phyloP scores from a whole-genome alignment of 1,140 invertebrate genomes.

The Bombus affinis region DNA sequence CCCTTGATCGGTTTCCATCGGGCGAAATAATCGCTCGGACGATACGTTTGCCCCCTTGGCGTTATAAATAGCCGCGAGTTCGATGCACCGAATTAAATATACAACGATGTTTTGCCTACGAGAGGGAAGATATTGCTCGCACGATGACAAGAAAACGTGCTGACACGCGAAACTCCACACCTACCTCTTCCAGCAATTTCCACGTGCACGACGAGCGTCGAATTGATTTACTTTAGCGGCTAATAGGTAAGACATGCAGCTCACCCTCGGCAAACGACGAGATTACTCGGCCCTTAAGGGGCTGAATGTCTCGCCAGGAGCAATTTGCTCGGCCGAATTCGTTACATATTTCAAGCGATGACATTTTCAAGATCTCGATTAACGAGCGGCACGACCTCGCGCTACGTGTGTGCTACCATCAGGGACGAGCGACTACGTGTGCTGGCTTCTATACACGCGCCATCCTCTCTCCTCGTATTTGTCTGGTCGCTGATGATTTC shows the following conservation, averaged over 20 bases:
- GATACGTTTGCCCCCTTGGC: constrained; percentile 7
- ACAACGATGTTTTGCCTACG: not conserved
- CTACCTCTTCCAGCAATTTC: too few species aligned
- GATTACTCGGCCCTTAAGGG: too few species aligned
- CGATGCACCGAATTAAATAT: constrained; percentile 12
- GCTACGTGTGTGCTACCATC: too few species aligned
- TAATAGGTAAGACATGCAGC: too few species aligned
- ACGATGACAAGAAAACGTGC: too few species aligned
- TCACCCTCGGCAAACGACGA: too few species aligned
- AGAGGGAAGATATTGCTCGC: too few species aligned
- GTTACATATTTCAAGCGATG: constrained; percentile 50
- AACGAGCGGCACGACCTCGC: constrained; percentile 56
- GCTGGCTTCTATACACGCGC: not conserved
- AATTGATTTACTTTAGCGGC: too few species aligned
- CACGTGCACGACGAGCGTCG: too few species aligned
- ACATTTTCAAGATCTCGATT: constrained; percentile 61
- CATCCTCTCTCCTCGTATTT: not conserved
- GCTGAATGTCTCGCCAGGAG: not conserved
- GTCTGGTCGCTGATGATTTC: constrained; percentile 3
- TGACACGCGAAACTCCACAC: too few species aligned
- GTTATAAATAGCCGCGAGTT: constrained; percentile 38
- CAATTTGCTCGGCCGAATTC: constrained; percentile 7
- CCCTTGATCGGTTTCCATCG: constrained; percentile 20
- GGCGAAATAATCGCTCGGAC: not conserved
- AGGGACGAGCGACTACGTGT: not conserved